Evolutionary conservation across 2,797 vertebrate genomes (phyloP).

Genomic region (Scarus forsteni): DNA sequence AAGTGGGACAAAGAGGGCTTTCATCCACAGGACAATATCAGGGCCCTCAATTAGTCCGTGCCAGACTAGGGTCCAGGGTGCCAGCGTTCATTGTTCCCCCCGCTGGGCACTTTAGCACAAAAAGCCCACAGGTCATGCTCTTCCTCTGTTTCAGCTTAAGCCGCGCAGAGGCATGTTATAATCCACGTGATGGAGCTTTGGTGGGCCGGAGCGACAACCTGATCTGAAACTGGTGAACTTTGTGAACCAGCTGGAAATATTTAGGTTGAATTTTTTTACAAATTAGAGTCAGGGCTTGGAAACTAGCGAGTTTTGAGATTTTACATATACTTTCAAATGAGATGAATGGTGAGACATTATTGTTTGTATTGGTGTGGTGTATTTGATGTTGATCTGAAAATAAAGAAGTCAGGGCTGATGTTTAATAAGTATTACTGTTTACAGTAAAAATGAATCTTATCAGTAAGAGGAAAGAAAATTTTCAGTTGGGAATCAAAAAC

Average conservation of each 20-base stretch:
- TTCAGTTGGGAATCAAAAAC: too few relatives aligned
- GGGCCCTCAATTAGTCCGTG: constrained; percentile 84
- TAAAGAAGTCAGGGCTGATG: too few relatives aligned
- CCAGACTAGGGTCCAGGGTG: constrained; percentile 79
- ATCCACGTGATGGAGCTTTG: constrained; percentile 76
- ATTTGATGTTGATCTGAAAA: too few relatives aligned
- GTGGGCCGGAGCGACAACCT: constrained; percentile 50
- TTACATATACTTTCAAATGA: too few relatives aligned
- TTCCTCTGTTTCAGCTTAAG: constrained; percentile 71
- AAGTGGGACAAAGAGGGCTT: constrained; percentile 87
- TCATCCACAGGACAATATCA: constrained; percentile 87
- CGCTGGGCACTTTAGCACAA: constrained; percentile 47
- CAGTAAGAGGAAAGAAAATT: too few relatives aligned
- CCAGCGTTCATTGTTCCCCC: constrained; percentile 69
- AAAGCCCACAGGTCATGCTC: constrained; percentile 62
- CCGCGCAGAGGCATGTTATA: constrained; percentile 74
- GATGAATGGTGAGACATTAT: too few relatives aligned
- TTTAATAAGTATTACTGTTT: too few relatives aligned
- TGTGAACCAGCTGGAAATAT: constrained; percentile 47
- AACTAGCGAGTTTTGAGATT: too few relatives aligned
- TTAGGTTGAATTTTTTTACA: background rate
- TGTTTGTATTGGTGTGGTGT: too few relatives aligned
- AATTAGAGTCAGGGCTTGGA: too few relatives aligned
- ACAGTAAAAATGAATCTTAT: too few relatives aligned
- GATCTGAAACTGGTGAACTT: constrained; percentile 63